Evolutionary conservation across 2,113 vertebrate genomes (phyloP), one percentile per base, ranked within the genome.

Genomic region (Azemiops feae): DNA sequence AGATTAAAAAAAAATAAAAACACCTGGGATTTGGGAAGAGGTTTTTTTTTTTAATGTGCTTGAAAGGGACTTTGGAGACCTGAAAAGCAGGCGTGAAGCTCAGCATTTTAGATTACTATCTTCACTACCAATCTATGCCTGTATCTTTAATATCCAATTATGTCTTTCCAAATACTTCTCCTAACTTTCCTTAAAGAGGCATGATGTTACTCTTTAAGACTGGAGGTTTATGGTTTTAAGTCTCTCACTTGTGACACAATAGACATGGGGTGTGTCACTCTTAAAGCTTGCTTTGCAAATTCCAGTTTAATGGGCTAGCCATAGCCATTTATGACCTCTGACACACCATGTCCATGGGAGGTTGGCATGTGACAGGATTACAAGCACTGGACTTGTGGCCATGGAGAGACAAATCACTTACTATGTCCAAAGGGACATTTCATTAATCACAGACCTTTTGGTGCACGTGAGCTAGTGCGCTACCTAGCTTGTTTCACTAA

Each of bases 301-400:
- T 60, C 92, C 74, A 86, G 20, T 52, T 25, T 52, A 58, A 60
- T 90, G 81, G 45, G 23, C 45, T 81, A 93, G 10, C 54, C 14
- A 4, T 50, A 39, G 45, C 45, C 60, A 45, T 34, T 89, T 12
- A 57, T 89, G 92, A n/a, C 53, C 45, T 47, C 22, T 89, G 64
- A 30, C 58, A 69, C 43, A 34, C 45, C 55, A 54, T 74, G 47
- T 64, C 25, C 74, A 86, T 1, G 74, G 60, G 47, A 87, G 20
- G 0, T 10, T 27, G 89, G 7, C 57, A 20, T 47, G 0, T 0
- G 4, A 20, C 64, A 60, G 39, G 16, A 4, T 3, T 11, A 45
- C 0, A 1, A 52, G 74, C 5, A 47, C 50, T 57, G 39, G 43
- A 30, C 60, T 55, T 74, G 34, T 20, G 53, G 43, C 55, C 30